Evolutionary conservation across 2,888 invertebrate species (phyloP).

Genomic region (Chironomus tentans): DNA sequence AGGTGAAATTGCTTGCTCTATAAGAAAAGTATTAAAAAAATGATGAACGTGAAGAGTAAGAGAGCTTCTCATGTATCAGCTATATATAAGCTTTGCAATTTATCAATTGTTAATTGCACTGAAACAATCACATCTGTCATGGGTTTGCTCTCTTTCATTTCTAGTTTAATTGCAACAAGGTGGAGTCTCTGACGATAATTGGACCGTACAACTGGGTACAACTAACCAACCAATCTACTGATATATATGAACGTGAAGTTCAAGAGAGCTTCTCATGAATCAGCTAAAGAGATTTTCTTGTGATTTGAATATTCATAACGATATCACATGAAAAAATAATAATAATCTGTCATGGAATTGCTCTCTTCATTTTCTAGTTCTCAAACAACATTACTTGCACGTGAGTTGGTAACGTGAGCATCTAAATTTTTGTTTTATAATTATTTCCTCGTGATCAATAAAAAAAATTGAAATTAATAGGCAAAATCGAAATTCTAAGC

Average conservation of each 20-base stretch:
- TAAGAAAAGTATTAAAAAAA: neutral
- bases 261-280: constrained; percentile 23
- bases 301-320: too few species aligned
- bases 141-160: constrained; percentile 24
- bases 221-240: neutral
- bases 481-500: too few species aligned
- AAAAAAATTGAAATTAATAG: too few species aligned
- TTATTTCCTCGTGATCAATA: too few species aligned
- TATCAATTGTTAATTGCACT: neutral
- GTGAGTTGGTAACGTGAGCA: too few species aligned
- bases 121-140: constrained; percentile 5
- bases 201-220: too few species aligned
- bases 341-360: too few species aligned
- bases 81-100: neutral
- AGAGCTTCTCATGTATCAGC: constrained; percentile 23
- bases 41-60: constrained; percentile 20
- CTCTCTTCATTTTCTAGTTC: too few species aligned
- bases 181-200: neutral
- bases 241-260: constrained; percentile 1
- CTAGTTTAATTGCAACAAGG: constrained; percentile 1
- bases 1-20: neutral
- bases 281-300: neutral
- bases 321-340: too few species aligned
- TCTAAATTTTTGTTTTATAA: too few species aligned
- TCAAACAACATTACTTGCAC: too few species aligned